Evolutionary conservation across 2,113 vertebrate species (phyloP).

Genomic region (Cyanistes caeruleus): DNA sequence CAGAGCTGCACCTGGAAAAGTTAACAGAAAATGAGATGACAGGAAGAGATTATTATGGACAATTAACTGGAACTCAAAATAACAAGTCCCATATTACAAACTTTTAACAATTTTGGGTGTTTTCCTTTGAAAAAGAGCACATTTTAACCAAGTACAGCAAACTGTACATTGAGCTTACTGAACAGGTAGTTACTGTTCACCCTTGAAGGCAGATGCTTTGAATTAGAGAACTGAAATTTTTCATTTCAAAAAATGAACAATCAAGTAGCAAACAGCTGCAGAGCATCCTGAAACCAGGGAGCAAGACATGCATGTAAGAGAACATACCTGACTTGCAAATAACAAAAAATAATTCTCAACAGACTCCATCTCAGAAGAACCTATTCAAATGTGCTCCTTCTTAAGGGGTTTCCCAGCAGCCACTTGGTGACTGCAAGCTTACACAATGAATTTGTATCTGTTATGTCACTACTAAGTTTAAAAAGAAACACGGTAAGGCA

Average conservation of each 20-base stretch:
- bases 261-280: background rate
- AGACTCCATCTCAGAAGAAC: background rate
- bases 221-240: background rate
- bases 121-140: background rate
- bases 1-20: background rate
- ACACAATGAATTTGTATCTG: background rate
- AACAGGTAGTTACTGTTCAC: background rate
- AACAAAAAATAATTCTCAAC: background rate
- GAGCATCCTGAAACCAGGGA: background rate
- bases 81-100: background rate
- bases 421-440: background rate
- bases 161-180: background rate
- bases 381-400: background rate
- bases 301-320: background rate
- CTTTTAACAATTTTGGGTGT: background rate
- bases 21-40: background rate
- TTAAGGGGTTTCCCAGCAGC: background rate
- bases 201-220: background rate
- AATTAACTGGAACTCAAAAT: background rate
- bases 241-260: background rate
- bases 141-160: background rate
- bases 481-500: background rate
- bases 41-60: background rate
- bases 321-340: background rate
- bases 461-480: background rate